Conservation (phyloP, 2,113 vertebrate species). For the Oryzias javanicus region DNA sequence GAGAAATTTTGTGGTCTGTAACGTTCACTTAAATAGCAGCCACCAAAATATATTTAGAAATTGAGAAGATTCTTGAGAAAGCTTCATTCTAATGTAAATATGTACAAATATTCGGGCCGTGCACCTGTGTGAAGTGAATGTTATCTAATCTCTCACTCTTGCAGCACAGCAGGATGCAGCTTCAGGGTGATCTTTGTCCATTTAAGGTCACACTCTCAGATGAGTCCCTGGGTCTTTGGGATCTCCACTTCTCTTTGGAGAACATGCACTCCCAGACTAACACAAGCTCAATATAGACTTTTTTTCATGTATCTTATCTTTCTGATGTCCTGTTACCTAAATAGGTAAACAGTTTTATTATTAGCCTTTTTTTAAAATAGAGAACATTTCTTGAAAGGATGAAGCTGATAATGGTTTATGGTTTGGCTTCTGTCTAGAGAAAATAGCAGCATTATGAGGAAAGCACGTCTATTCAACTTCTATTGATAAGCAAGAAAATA, state of each 20-base stretch:
- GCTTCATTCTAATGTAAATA: slow-evolving; percentile 9
- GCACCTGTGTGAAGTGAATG: slow-evolving; percentile 6
- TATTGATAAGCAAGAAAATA: no score
- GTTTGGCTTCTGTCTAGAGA: no score
- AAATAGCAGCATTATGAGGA: no score
- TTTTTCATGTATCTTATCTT: slow-evolving; percentile 16
- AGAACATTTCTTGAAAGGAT: no score
- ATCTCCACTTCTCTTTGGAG: slow-evolving; percentile 30
- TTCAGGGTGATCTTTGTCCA: slow-evolving; percentile 56
- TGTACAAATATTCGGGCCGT: background rate
- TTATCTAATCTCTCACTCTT: slow-evolving; percentile 4
- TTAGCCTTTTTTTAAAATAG: no score
- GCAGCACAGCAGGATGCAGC: slow-evolving; percentile 18
- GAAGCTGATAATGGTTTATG: no score
- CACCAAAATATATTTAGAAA: background rate
- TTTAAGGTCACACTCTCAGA: slow-evolving; percentile 65
- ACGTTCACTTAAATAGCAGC: no score
- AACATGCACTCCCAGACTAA: slow-evolving; percentile 22
- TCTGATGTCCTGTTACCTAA: no score
- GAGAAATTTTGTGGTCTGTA: no score
- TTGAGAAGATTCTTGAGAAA: background rate
- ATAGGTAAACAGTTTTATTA: no score
- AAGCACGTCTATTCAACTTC: no score
- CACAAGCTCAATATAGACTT: slow-evolving; percentile 36
- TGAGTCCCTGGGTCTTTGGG: slow-evolving; percentile 41